Base-by-base conservation (phyloP, 1,140 invertebrate genomes). In the Aphaenogaster ashmeadi region DNA sequence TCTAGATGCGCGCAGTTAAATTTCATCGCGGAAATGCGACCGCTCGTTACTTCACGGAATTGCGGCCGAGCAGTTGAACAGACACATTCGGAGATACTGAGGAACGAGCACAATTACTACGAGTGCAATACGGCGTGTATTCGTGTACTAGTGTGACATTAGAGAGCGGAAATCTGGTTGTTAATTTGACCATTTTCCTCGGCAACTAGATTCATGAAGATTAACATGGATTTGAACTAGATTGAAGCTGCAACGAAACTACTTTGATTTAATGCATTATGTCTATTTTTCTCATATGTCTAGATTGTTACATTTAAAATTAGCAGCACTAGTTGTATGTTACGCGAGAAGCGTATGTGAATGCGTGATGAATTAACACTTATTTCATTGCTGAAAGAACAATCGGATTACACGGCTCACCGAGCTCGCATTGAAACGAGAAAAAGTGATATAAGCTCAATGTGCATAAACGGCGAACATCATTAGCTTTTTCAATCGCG, bases 401-500 rank as follows among this genome's bases (percentile, higher is more conserved):
- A 21, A 15, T 21, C 36, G n/a, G 18, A 36, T 79, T 13, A 36
- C 18, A 13, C 13, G 58, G 3, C 8, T 47, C 44, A n/a, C 0
- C 64, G 38, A 47, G 41, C 9, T 27, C 41, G 11, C 41, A 50
- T 50, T 27, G 36, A 80, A 8, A 27, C 15, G n/a, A 67, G 33
- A 80, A 52, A 81, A 67, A 67, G n/a, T 52, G 18, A 66, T 2
- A 21, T 9, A 50, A 38, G 58, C 4, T 66, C 15, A 18, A 62
- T n/a, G 58, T 47, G 41, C 27, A 50, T 50, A 78, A 62, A 52
- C 33, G 11, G 8, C 13, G 33, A 50, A 75, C n/a, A 21, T 79
- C 41, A 50, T 52, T 47, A 80, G 67, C 33, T 52, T 52, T 50
- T 52, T 80, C 64, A 41, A 80, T 80, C 50, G 18, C 50, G 36